Percentiles rank a stretch among this genome's conserved stretches.
Evolutionary conservation across 2,797 vertebrate species (phyloP).

Genomic region (Cossypha heuglini): DNA sequence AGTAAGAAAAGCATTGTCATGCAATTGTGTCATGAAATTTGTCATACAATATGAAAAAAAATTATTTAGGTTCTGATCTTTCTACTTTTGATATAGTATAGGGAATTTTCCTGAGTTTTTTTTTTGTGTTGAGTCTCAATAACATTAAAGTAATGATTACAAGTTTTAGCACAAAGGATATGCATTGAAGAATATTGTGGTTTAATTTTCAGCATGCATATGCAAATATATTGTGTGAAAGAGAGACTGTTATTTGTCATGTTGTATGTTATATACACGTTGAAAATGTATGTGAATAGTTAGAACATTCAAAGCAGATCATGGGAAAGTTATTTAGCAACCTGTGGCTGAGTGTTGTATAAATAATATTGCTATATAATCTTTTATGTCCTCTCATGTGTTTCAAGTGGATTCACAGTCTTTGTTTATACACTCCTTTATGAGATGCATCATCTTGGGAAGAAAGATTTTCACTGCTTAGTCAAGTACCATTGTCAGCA

Average conservation of each 20-base stretch:
- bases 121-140: neutral
- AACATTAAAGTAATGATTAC: neutral
- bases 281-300: neutral
- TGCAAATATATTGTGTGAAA: neutral
- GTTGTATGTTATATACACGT: rapidly evolving
- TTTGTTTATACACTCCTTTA: neutral
- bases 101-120: neutral
- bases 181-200: neutral
- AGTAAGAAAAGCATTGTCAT: neutral
- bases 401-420: neutral
- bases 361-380: neutral
- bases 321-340: neutral
- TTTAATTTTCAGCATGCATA: neutral
- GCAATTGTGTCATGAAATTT: neutral
- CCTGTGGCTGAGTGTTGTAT: neutral
- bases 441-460: neutral
- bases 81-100: neutral
- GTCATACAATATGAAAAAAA: neutral
- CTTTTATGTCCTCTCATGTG: neutral
- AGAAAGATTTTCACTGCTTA: neutral
- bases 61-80: neutral
- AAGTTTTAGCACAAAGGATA: neutral
- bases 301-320: neutral
- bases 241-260: neutral
- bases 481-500: neutral